Evolutionary conservation across 2,797 vertebrate genomes (phyloP).

Genomic region (Liparis tanakae): DNA sequence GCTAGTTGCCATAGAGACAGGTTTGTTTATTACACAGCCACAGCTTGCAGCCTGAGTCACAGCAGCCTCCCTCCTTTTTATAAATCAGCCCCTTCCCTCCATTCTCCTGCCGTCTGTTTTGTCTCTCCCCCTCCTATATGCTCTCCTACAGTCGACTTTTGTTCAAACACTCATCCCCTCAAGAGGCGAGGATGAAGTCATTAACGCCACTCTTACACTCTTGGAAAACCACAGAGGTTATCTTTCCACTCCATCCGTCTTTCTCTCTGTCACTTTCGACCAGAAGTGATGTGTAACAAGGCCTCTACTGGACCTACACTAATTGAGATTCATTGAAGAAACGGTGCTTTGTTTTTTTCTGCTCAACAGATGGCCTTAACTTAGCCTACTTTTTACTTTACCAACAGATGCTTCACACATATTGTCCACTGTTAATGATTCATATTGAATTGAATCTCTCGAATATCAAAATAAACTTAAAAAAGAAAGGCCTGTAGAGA

Average conservation of each 20-base stretch:
- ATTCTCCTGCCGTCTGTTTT: constrained; percentile 30
- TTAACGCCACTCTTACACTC: constrained; percentile 38
- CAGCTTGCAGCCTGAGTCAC: constrained; percentile 64
- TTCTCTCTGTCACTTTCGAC: constrained; percentile 19
- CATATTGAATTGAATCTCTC: neutral
- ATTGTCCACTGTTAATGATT: constrained; percentile 22
- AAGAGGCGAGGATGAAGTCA: constrained; percentile 45
- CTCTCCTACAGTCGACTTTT: constrained; percentile 25
- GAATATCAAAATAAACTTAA: neutral
- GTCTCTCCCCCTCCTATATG: constrained; percentile 22
- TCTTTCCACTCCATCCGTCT: constrained; percentile 11
- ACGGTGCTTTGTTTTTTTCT: constrained; percentile 18
- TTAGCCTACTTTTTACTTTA: neutral
- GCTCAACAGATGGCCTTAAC: constrained; percentile 20
- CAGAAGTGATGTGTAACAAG: constrained; percentile 21
- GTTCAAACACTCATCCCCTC: constrained; percentile 50
- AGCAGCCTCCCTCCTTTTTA: constrained; percentile 3
- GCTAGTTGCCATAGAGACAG: constrained; percentile 66
- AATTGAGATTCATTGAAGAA: constrained; percentile 38
- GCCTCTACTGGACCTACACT: constrained; percentile 5
- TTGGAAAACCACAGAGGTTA: constrained; percentile 28
- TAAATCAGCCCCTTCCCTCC: constrained; percentile 19
- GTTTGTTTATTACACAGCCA: constrained; percentile 64
- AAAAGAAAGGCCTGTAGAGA: constrained; percentile 10
- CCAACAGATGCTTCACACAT: neutral